Evolutionary conservation across 2,797 vertebrate species (phyloP).

Genomic region (Zalophus californianus): DNA sequence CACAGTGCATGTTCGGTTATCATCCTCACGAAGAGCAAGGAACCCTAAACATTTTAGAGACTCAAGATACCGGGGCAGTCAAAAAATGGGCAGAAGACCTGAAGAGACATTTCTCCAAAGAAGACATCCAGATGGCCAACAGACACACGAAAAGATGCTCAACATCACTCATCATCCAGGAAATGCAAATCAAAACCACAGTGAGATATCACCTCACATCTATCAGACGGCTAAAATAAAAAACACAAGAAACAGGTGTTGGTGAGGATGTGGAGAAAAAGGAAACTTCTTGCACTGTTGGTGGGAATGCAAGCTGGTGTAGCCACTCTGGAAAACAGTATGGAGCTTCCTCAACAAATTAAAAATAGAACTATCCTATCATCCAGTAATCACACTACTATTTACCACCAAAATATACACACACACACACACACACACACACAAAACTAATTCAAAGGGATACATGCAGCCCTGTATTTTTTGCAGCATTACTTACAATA

Average conservation of each 20-base stretch:
- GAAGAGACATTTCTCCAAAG: not conserved
- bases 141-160: not conserved
- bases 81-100: not conserved
- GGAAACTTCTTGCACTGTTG: not conserved
- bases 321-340: not conserved
- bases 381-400: not conserved
- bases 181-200: not conserved
- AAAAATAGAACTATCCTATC: not conserved
- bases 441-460: not conserved
- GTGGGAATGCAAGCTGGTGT: not conserved
- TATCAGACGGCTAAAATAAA: not conserved
- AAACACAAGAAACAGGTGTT: not conserved
- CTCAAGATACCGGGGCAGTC: not conserved
- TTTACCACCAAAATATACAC: not conserved
- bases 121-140: not conserved
- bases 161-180: not conserved
- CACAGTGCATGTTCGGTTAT: accelerated
- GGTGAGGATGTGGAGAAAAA: not conserved
- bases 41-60: not conserved
- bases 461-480: not conserved
- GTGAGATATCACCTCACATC: not conserved
- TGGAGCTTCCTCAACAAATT: not conserved
- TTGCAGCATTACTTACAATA: not conserved
- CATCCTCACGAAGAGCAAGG: not conserved
- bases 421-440: not conserved